Conservation (phyloP, 1,140 invertebrate species). For the Alviniconcha marisindica region DNA sequence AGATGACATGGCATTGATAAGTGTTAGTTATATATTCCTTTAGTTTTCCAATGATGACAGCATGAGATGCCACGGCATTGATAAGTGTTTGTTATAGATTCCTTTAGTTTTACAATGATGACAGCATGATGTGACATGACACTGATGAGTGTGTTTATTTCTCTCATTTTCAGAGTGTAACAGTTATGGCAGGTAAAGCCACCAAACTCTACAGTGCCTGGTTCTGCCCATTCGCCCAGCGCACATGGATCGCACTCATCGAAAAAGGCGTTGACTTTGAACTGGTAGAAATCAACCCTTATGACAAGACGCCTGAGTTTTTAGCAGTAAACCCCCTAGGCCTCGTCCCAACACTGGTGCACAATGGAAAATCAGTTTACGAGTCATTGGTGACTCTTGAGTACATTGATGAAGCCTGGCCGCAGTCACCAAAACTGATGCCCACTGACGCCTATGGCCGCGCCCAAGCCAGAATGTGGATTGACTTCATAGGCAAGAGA, state of each 20-base stretch:
- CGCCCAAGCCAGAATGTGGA: constrained; percentile 51
- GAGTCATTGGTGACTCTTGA: constrained; percentile 61
- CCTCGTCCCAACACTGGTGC: constrained; percentile 55
- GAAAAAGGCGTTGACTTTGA: constrained; percentile 61
- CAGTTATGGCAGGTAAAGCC: neutral
- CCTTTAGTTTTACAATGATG: no score
- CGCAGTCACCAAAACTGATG: constrained; percentile 43
- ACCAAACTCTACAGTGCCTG: constrained; percentile 57
- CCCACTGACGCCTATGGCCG: constrained; percentile 55
- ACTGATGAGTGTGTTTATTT: no score
- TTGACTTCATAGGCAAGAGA: constrained; percentile 55
- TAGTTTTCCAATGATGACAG: no score
- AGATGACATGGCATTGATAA: no score
- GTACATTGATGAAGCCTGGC: constrained; percentile 60
- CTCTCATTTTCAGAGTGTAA: neutral
- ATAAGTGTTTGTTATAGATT: no score
- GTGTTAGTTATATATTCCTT: no score
- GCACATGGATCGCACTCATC: constrained; percentile 61
- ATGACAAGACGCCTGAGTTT: constrained; percentile 62
- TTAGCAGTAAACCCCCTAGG: constrained; percentile 60
- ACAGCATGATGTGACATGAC: no score
- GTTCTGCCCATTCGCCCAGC: constrained; percentile 67
- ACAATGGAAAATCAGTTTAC: constrained; percentile 57
- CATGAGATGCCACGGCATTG: no score
- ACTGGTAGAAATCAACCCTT: constrained; percentile 62